Evolutionary conservation across 1,140 invertebrate species (phyloP).

Genomic region (Medauroidea extradentata): DNA sequence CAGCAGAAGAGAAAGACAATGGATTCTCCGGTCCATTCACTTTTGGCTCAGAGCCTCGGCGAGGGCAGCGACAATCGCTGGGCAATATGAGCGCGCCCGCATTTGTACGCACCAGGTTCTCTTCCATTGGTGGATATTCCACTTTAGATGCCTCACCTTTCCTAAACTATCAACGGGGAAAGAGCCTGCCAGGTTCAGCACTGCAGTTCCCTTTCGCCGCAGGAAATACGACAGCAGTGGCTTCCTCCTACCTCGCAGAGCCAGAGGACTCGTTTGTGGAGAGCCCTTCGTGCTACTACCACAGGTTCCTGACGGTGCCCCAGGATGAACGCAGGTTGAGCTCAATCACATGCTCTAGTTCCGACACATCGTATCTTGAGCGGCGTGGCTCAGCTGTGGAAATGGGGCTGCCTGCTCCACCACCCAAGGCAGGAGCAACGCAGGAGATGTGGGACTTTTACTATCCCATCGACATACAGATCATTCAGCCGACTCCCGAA

Average conservation of each 20-base stretch:
- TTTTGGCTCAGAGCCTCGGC: not conserved
- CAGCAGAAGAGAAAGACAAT: slow-evolving; percentile 61
- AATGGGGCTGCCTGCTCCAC: slow-evolving; percentile 58
- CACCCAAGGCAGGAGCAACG: slow-evolving; percentile 26
- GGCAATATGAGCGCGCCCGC: slow-evolving; percentile 19
- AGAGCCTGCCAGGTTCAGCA: slow-evolving; percentile 49
- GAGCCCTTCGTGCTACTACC: slow-evolving; percentile 1
- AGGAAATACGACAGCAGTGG: too few relatives aligned
- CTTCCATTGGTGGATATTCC: slow-evolving; percentile 8
- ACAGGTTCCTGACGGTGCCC: slow-evolving; percentile 12
- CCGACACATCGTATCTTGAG: slow-evolving; percentile 74
- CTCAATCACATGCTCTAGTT: slow-evolving; percentile 75
- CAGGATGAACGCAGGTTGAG: slow-evolving; percentile 61
- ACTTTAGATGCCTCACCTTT: not conserved
- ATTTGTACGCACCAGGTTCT: not conserved
- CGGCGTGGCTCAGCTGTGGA: slow-evolving; percentile 69
- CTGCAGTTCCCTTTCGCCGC: slow-evolving; percentile 46
- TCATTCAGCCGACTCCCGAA: slow-evolving; percentile 70
- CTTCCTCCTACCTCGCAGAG: not conserved
- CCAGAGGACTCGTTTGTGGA: not conserved
- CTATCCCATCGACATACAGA: slow-evolving; percentile 68
- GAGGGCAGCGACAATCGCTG: slow-evolving; percentile 10
- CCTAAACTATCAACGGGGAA: slow-evolving; percentile 5
- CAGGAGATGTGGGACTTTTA: slow-evolving; percentile 56
- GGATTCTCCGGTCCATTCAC: not conserved